phyloP scores from a whole-genome alignment of 1,140 invertebrate genomes.

The Drosophila sucinea region DNA sequence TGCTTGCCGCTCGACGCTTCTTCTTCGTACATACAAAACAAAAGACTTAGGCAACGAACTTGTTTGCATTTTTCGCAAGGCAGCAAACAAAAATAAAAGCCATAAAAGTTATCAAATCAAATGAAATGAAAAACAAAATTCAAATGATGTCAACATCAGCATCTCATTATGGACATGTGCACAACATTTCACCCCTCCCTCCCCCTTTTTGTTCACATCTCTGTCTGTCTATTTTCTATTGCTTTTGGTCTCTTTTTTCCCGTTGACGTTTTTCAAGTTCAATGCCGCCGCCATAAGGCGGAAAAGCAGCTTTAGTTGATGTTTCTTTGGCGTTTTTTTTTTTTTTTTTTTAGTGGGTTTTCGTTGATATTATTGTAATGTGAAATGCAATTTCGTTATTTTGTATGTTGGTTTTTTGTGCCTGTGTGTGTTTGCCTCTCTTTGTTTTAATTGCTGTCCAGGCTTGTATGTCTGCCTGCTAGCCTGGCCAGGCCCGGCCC shows the following conservation, averaged over 20 bases:
- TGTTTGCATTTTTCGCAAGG: constrained; percentile 77
- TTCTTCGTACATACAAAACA: constrained; percentile 43
- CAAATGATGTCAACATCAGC: constrained; percentile 68
- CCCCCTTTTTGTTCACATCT: not conserved
- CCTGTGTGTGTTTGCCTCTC: constrained; percentile 23
- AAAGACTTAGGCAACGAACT: constrained; percentile 81
- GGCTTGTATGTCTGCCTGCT: constrained; percentile 15
- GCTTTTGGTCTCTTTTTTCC: constrained; percentile 16
- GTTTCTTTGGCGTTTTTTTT: constrained; percentile 9
- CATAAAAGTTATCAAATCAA: constrained; percentile 65
- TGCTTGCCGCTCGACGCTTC: no score
- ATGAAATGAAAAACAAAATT: constrained; percentile 50
- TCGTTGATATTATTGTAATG: constrained; percentile 26
- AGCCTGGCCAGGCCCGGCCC: constrained; percentile 22
- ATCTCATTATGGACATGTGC: constrained; percentile 61
- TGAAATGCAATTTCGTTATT: constrained; percentile 80
- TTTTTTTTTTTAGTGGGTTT: constrained; percentile 10
- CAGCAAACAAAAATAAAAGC: constrained; percentile 20
- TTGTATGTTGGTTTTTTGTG: constrained; percentile 49
- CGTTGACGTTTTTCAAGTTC: constrained; percentile 67
- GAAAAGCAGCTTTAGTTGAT: constrained; percentile 50
- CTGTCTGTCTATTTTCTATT: not conserved
- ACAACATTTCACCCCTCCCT: not conserved
- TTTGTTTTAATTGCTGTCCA: constrained; percentile 66
- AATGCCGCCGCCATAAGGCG: constrained; percentile 71